Evolutionary conservation across 2,888 invertebrate species (phyloP).

Genomic region (Lasioglossum leucozonium): DNA sequence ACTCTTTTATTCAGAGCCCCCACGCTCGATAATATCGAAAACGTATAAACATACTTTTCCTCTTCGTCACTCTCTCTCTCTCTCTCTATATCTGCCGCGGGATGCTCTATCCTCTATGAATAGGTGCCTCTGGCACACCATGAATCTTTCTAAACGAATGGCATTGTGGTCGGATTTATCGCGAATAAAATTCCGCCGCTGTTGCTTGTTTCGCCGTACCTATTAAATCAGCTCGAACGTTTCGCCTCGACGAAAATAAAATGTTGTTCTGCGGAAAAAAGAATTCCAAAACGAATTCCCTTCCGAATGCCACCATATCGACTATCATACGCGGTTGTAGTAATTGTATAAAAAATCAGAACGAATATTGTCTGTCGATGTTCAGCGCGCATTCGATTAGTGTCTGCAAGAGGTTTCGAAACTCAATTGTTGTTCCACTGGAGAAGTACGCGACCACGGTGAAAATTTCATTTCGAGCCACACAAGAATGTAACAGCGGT

Average conservation of each 20-base stretch:
- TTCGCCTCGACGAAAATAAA: neutral
- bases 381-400: neutral
- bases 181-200: neutral
- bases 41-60: constrained; percentile 15
- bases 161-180: neutral
- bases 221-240: neutral
- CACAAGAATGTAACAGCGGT: neutral
- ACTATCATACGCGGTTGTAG: neutral
- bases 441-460: neutral
- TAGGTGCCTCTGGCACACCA: neutral
- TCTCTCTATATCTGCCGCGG: neutral
- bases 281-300: neutral
- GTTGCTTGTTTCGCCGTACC: neutral
- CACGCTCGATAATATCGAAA: neutral
- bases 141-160: constrained; percentile 3
- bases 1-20: constrained; percentile 8
- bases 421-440: neutral
- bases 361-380: too few species aligned
- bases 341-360: too few species aligned
- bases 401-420: neutral
- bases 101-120: neutral
- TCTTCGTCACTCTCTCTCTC: neutral
- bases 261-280: neutral
- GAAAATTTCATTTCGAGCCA: neutral
- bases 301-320: neutral